phyloP scores from a whole-genome alignment of 2,888 invertebrate genomes.

The Ochropleura plecta region DNA sequence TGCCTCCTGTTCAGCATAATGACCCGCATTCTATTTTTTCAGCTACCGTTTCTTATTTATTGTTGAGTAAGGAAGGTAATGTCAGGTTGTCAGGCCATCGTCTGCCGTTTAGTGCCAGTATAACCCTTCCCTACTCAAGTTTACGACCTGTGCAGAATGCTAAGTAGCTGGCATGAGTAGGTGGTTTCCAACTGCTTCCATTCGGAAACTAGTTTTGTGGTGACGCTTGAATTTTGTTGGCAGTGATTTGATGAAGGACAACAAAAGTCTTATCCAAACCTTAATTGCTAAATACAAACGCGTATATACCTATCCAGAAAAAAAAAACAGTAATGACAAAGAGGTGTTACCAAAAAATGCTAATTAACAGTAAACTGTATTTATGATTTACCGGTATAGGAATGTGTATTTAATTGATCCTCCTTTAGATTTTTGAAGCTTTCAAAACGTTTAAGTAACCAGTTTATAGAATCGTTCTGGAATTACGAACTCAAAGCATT shows the following conservation, averaged over 20 bases:
- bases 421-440: not conserved
- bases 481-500: too few species aligned
- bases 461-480: not conserved
- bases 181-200: conserved; percentile 7
- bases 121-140: conserved; percentile 45
- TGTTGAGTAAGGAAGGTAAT: conserved; percentile 13
- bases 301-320: not conserved
- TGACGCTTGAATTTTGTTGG: not conserved
- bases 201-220: conserved; percentile 8
- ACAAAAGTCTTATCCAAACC: not conserved
- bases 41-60: conserved; percentile 13
- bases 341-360: not conserved
- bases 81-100: conserved; percentile 42
- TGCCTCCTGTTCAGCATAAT: not conserved
- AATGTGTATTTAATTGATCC: not conserved
- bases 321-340: not conserved
- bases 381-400: not conserved
- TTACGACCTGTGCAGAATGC: conserved; percentile 47
- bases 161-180: conserved; percentile 40
- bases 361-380: not conserved
- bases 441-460: not conserved
- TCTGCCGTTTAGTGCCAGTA: conserved; percentile 28
- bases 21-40: conserved; percentile 3
- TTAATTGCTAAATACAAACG: not conserved
- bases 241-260: not conserved